Base-by-base conservation (phyloP, 2,113 vertebrate species). In the Microcebus murinus region DNA sequence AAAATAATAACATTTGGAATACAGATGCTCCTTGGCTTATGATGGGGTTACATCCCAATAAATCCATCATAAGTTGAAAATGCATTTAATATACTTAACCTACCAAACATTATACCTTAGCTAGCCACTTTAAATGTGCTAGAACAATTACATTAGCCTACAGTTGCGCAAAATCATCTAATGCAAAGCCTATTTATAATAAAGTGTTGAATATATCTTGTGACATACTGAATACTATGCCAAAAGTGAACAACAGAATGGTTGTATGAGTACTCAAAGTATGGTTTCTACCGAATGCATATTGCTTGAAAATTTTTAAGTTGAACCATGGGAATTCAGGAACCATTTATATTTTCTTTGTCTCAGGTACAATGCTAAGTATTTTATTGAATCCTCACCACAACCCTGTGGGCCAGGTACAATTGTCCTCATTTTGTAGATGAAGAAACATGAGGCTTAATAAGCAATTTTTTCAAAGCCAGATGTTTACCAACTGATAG, bases 1-100 rank as follows among this genome's bases (percentile, higher is more conserved):
- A 91, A 94, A 92, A 79, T 57, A 94, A 79, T 20, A 65, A 91
- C 15, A 77, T 48, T 91, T 84, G 71, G 70, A 36, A n/a, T 70
- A 55, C 23, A 76, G 27, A 18, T 31, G 36, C 23, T 42, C 7
- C 42, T 76, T 48, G 73, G 48, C 27, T 48, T 76, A 76, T 5
- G 7, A 29, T 48, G 73, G 73, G 42, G 45, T 48, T 29, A 48
- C 15, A 14, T 48, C 14, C 42, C 14, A 29, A 48, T 76, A 76
- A 76, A 29, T 48, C 45, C 73, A 45, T 48, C 27, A 31, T 3
- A 17, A 76, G 73, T 76, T 48, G 42, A 76, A 73, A 48, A 76
- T 18, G 42, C 73, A 48, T 76, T 48, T 76, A 48, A 76, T 76
- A 67, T 6, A 76, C 73, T 13, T 48, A 48, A 76, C 4, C 25